These are phyloP conservation scores for Formica exsecta DNA, from an alignment of 1,140 invertebrate species.

Conservation along the genomic window DNA sequence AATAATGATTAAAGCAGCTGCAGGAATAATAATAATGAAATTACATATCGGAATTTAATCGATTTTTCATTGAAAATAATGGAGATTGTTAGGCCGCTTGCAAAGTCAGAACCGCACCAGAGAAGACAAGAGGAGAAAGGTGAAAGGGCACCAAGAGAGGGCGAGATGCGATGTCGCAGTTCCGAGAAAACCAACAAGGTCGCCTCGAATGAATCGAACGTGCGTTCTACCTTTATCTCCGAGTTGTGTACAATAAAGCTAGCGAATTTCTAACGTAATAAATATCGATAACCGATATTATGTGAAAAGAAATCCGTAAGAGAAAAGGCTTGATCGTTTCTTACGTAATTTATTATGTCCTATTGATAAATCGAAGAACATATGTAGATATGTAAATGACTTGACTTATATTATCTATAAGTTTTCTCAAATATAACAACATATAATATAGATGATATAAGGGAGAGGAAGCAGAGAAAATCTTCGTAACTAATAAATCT, in stretches of 20 bases:
- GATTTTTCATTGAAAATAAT: conserved; percentile 10
- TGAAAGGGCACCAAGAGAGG: conserved; percentile 45
- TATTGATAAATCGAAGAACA: conserved; percentile 43
- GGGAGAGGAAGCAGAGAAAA: neutral
- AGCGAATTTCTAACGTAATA: conserved; percentile 38
- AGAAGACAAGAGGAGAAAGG: conserved; percentile 1
- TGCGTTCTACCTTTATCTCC: conserved; percentile 28
- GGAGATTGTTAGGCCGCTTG: too few species aligned
- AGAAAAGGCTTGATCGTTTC: conserved; percentile 11
- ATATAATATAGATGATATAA: neutral
- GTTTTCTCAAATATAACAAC: conserved; percentile 27
- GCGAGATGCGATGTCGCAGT: conserved; percentile 32
- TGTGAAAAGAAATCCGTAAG: neutral
- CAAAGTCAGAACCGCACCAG: neutral
- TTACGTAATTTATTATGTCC: conserved; percentile 37
- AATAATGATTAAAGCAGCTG: conserved; percentile 2
- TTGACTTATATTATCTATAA: conserved; percentile 40
- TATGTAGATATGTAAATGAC: conserved; percentile 26
- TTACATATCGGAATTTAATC: neutral
- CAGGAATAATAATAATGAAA: neutral
- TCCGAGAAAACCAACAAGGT: conserved; percentile 67
- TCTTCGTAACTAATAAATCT: neutral
- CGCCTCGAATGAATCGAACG: conserved; percentile 27
- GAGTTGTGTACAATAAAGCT: conserved; percentile 40
- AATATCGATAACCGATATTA: conserved; percentile 24